Evolutionary conservation across 2,797 vertebrate species (phyloP).

Genomic region (Eupleurogrammus muticus): DNA sequence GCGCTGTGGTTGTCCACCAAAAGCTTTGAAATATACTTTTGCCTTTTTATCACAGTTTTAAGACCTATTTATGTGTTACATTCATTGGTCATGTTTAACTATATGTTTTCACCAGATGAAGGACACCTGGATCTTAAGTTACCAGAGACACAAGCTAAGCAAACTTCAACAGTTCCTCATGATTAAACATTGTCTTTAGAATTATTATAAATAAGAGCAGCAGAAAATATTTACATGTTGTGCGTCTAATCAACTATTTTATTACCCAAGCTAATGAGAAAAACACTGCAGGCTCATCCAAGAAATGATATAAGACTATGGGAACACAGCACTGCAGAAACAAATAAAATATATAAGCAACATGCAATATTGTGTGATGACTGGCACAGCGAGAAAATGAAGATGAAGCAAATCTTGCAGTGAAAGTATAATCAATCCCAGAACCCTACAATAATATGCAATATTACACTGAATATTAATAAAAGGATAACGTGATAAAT

Average conservation of each 20-base stretch:
- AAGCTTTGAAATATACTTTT: too few relatives aligned
- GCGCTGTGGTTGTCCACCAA: too few relatives aligned
- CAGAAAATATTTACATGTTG: background rate
- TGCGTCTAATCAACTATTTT: background rate
- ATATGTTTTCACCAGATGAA: too few relatives aligned
- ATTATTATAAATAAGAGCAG: background rate
- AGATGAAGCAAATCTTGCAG: slow-evolving; percentile 46
- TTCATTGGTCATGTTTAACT: too few relatives aligned
- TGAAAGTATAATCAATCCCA: slow-evolving; percentile 11
- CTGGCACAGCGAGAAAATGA: slow-evolving; percentile 33
- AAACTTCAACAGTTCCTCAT: too few relatives aligned
- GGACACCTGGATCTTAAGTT: too few relatives aligned
- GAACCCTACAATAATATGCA: background rate
- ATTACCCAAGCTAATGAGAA: slow-evolving; percentile 12
- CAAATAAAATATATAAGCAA: slow-evolving; percentile 40
- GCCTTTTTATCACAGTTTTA: too few relatives aligned
- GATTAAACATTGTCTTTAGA: too few relatives aligned
- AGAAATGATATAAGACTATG: slow-evolving; percentile 34
- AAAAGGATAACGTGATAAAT: slow-evolving; percentile 5
- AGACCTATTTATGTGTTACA: too few relatives aligned
- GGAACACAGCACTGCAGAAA: slow-evolving; percentile 52
- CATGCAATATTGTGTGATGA: slow-evolving; percentile 59
- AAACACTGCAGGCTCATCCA: slow-evolving; percentile 33
- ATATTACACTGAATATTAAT: background rate
- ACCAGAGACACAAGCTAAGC: too few relatives aligned